A percentile compares a stretch with the other conserved stretches of the same genome.
Conservation (phyloP, 2,888 invertebrate species). For the Ochropacha duplaris region DNA sequence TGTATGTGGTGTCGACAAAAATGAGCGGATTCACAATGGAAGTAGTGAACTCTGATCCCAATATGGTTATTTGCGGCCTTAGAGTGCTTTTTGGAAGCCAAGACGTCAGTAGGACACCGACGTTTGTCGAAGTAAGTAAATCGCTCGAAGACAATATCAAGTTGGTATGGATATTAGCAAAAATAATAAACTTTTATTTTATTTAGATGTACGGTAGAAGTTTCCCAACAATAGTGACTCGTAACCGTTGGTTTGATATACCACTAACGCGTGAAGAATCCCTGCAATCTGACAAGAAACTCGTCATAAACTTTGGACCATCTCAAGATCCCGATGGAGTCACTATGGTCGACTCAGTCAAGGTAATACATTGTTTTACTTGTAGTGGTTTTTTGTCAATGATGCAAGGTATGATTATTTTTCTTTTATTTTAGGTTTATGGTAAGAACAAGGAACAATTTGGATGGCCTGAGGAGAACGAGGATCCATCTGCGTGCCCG, state of each 20-base stretch:
- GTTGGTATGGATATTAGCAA: too few relatives aligned
- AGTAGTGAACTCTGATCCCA: slow-evolving; percentile 92
- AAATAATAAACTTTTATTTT: neutral
- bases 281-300: slow-evolving; percentile 94
- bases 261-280: slow-evolving; percentile 97
- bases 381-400: neutral
- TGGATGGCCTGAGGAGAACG: slow-evolving; percentile 98
- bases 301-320: slow-evolving; percentile 92
- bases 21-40: slow-evolving; percentile 95
- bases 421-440: slow-evolving; percentile 82
- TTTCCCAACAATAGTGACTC: slow-evolving; percentile 87
- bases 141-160: neutral
- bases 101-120: slow-evolving; percentile 89
- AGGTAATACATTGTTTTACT: slow-evolving; percentile 77
- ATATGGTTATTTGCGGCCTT: slow-evolving; percentile 94
- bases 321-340: slow-evolving; percentile 94
- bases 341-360: slow-evolving; percentile 96
- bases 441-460: slow-evolving; percentile 97
- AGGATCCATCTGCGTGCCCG: slow-evolving; percentile 85
- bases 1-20: slow-evolving; percentile 97
- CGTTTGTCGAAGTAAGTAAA: slow-evolving; percentile 85
- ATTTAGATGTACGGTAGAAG: slow-evolving; percentile 87
- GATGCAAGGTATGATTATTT: neutral
- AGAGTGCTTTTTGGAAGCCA: slow-evolving; percentile 93
- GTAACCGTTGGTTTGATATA: slow-evolving; percentile 97